Conservation (phyloP, 2,888 invertebrate genomes). For the Ectropis crepuscularia region DNA sequence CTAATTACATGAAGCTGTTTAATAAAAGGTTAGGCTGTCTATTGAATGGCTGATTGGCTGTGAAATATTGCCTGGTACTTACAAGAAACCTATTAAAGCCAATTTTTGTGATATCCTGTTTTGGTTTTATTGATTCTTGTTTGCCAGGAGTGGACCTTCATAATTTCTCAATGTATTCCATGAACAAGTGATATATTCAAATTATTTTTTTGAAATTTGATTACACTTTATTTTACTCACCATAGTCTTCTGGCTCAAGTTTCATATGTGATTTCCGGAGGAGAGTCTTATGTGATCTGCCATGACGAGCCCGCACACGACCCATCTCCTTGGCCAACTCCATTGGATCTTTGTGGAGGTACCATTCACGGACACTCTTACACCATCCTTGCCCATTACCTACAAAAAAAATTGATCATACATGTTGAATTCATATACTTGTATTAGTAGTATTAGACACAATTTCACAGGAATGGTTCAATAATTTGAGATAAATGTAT, state of each 20-base stretch:
- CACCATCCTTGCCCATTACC: constrained; percentile 87
- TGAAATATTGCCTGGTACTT: too few relatives aligned
- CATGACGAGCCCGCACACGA: constrained; percentile 85
- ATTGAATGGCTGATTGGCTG: too few relatives aligned
- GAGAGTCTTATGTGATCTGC: constrained; percentile 90
- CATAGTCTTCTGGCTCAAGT: constrained; percentile 75
- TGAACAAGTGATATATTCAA: background rate
- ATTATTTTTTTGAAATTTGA: background rate
- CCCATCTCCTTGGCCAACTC: constrained; percentile 87
- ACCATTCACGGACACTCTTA: constrained; percentile 87
- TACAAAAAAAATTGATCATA: constrained; percentile 34
- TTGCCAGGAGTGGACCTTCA: background rate
- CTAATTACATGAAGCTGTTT: too few relatives aligned
- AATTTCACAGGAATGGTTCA: too few relatives aligned
- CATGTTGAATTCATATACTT: too few relatives aligned
- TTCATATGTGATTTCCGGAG: constrained; percentile 86
- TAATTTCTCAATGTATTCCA: too few relatives aligned
- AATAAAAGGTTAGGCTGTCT: too few relatives aligned
- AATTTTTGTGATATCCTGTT: too few relatives aligned
- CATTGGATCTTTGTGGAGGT: constrained; percentile 84
- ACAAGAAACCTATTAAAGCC: too few relatives aligned
- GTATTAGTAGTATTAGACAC: too few relatives aligned
- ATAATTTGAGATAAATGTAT: too few relatives aligned
- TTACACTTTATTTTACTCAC: constrained; percentile 46
- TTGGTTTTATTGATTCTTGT: background rate